phyloP scores from a whole-genome alignment of 2,797 vertebrate genomes.

The Moxostoma hubbsi region DNA sequence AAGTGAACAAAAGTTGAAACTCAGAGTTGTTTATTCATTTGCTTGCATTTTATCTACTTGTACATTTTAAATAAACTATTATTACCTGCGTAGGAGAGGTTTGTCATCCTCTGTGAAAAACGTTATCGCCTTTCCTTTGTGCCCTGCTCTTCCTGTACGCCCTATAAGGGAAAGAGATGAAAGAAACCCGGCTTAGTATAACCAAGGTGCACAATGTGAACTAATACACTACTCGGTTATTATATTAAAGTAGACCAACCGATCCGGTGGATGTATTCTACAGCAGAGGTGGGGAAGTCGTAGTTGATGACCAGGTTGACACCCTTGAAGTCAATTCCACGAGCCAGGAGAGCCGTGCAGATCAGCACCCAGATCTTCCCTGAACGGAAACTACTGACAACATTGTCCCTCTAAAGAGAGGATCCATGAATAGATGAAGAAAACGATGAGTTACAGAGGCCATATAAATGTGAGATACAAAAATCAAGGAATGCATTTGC shows the following conservation, averaged over 20 bases:
- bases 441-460: neutral
- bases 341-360: slow-evolving; percentile 91
- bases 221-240: slow-evolving; percentile 68
- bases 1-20: neutral
- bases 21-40: neutral
- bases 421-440: neutral
- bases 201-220: neutral
- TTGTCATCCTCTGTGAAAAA: slow-evolving; percentile 98
- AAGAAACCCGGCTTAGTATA: neutral
- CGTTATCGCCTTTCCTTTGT: slow-evolving; percentile 88
- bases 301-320: slow-evolving; percentile 96
- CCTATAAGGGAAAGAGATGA: slow-evolving; percentile 71
- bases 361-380: slow-evolving; percentile 98
- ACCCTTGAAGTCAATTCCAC: slow-evolving; percentile 98
- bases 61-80: no score
- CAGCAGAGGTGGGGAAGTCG: slow-evolving; percentile 92
- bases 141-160: slow-evolving; percentile 93
- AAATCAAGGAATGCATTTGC: no score
- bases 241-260: slow-evolving; percentile 78
- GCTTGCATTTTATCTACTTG: neutral
- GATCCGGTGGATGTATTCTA: slow-evolving; percentile 96
- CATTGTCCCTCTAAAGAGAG: slow-evolving; percentile 85
- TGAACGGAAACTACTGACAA: slow-evolving; percentile 89
- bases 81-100: slow-evolving; percentile 90
- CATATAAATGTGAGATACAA: no score